Base-by-base conservation (phyloP, 2,888 invertebrate species). In the Notocelia uddmanniana region DNA sequence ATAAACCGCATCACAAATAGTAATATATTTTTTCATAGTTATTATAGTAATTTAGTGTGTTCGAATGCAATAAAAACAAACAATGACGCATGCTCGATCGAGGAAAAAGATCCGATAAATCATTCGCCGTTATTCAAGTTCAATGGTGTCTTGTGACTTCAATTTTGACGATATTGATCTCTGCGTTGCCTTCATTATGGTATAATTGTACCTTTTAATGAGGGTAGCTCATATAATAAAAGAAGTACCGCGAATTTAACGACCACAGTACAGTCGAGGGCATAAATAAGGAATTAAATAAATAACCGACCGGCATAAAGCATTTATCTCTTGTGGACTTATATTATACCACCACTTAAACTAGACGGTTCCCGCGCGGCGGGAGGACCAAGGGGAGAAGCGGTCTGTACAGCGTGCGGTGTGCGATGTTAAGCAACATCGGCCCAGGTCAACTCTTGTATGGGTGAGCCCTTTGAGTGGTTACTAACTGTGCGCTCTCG, bases 21-120 rank as follows among this genome's bases (percentile, higher is more conserved):
- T 52, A 10, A 19, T 31, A 52, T 63, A 52, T 21, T 31, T 45
- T 50, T 50, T 50, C 23, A 18, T 13, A 59, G 18, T 37, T 23
- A 18, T 34, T 15, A 50, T 1, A 31, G 50, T 31, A 13, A 48
- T 63, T 63, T 23, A 19, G 13, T 31, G 13, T 52, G 19, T 41
- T 60, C 26, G 34, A 41, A 58, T 41, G 26, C 68, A 68, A 50
- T 68, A 60, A 68, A 26, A 31, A 8, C 9, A 18, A 52, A 63
- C 15, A 18, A 23, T 37, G 54, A 54, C 64, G 52, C 23, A 23
- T 26, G 21, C 34, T 34, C 48, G 26, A 31, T 52, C 11, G 52
- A 54, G 64, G 34, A 52, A 64, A n/a, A 34, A 52, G 8, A 18
- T 19, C 31, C 0, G 19, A 6, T 18, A 19, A 23, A 21, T 8